Conservation (phyloP, 2,888 invertebrate genomes). For the Pherbina coryleti region DNA sequence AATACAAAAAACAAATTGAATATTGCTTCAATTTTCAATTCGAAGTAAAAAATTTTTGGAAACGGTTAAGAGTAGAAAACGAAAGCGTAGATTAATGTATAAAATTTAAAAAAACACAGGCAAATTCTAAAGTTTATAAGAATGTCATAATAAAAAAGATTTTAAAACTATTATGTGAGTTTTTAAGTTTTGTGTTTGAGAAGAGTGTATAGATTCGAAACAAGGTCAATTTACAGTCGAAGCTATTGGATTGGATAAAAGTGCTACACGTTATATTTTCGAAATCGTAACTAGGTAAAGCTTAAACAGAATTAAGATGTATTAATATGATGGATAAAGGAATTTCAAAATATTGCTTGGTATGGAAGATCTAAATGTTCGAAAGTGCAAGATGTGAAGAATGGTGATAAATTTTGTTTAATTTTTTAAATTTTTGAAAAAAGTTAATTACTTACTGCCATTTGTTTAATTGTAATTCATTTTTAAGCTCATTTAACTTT, state of each 20-base stretch:
- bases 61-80: not conserved
- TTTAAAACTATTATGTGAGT: too few relatives aligned
- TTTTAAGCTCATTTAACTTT: not conserved
- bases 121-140: not conserved
- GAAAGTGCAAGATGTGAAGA: too few relatives aligned
- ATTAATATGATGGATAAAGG: not conserved
- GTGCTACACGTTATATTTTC: too few relatives aligned
- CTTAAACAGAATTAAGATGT: not conserved
- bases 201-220: too few relatives aligned
- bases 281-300: not conserved
- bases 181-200: too few relatives aligned
- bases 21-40: not conserved
- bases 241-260: too few relatives aligned
- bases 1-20: constrained; percentile 55
- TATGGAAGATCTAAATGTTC: not conserved
- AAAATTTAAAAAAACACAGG: not conserved
- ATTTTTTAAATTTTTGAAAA: too few relatives aligned
- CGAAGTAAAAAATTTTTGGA: not conserved
- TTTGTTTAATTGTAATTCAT: not conserved
- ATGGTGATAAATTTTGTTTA: too few relatives aligned
- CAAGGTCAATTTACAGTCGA: too few relatives aligned
- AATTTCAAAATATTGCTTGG: too few relatives aligned
- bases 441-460: not conserved
- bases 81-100: not conserved
- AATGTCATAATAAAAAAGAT: too few relatives aligned